Base-by-base conservation (phyloP, 2,113 vertebrate species). In the Poeciliopsis turrubarensis region DNA sequence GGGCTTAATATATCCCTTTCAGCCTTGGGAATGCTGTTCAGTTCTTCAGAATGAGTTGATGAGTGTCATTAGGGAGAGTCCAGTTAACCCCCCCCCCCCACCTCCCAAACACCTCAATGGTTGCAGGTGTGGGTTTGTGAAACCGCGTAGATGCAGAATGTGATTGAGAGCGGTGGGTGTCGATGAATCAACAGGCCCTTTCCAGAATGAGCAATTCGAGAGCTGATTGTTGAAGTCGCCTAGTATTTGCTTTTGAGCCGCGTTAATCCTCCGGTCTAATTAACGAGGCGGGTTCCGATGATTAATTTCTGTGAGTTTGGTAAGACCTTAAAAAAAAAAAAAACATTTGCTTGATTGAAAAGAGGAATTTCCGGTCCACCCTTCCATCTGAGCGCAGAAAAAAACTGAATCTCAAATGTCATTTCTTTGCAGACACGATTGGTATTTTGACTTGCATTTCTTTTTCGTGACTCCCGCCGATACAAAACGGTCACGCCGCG, bases 381-480 rank as follows among this genome's bases (percentile, higher is more conserved):
- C 41, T 84, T 57, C 83, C 70, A 86, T 89, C 84, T 72, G 79
- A 78, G 71, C 75, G 74, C 65, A 78, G 69, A 69, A 89, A 75
- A 67, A 67, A 22, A 77, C 81, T 69, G 51, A 68, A 67, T 86
- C 80, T 70, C 70, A 91, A 92, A 93, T 89, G 90, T 92, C 89
- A 91, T 57, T 84, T 78, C 71, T 14, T 57, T 73, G 4, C 74
- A 73, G 83, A 80, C 82, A 82, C 85, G 84, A 87, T 91, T 70
- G 79, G 81, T 85, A 68, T 89, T 73, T 84, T 86, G 3, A 86
- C 77, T 78, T 85, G 26, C 32, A 51, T 70, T 37, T 51, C 37
- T 78, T 80, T 81, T 63, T 79, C 41, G 6, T 31, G 41, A 47
- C 71, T 14, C 29, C 31, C 47, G 65, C 54, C 27, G 65, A 60